These are phyloP conservation scores for Aegithalos caudatus DNA, from an alignment of 2,113 vertebrate species.

Conservation along the genomic window DNA sequence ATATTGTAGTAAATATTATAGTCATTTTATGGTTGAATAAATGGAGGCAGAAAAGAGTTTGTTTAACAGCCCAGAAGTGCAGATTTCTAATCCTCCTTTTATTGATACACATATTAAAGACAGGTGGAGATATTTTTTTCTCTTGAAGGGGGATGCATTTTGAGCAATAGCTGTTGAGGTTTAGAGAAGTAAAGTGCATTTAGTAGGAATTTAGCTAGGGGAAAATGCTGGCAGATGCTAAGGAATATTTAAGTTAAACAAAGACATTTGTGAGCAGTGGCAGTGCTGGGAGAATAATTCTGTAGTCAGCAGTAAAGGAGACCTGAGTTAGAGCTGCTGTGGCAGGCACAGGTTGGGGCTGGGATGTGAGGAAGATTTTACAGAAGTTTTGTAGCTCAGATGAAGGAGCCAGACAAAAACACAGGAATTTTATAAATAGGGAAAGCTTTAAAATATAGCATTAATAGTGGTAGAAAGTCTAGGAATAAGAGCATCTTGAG, in stretches of 20 bases:
- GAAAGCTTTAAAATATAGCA: not conserved
- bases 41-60: not conserved
- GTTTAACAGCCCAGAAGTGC: not conserved
- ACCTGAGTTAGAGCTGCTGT: not conserved
- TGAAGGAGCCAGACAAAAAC: not conserved
- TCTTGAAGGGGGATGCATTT: not conserved
- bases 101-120: not conserved
- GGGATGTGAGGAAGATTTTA: not conserved
- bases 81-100: not conserved
- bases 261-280: not conserved
- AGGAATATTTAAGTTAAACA: slow-evolving; percentile 15
- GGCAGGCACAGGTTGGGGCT: not conserved
- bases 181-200: not conserved
- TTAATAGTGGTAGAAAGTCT: not conserved
- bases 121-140: not conserved
- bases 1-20: not conserved
- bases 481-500: not conserved
- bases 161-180: not conserved
- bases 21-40: slow-evolving; percentile 1
- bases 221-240: slow-evolving; percentile 2
- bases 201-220: not conserved
- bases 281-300: not conserved
- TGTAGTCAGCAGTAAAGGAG: not conserved
- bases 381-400: not conserved
- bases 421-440: not conserved